Base-by-base conservation (phyloP, 2,113 vertebrate genomes). In the Percopsis transmontana region DNA sequence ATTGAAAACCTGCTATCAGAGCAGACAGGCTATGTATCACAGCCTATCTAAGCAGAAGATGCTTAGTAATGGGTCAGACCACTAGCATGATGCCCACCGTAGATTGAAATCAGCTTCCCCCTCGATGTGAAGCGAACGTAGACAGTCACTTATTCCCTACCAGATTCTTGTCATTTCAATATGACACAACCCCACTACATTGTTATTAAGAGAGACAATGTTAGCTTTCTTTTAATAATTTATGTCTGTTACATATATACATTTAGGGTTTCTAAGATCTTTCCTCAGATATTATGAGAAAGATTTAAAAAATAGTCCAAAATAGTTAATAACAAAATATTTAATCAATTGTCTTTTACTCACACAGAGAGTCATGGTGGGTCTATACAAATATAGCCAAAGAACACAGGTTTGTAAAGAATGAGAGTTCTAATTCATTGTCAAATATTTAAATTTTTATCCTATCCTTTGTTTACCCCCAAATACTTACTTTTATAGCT, bases 401-500 rank as follows among this genome's bases (percentile, higher is more conserved):
- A 14, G 8, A 16, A 45, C 42, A 45, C 42, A 45, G 15, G 42
- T 14, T 45, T 14, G 15, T 45, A 45, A 11, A 10, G 7, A 45
- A 1, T 45, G 3, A 45, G 15, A 14, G 42, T 45, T 53, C 23
- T 53, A 23, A 53, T 53, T 53, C 9, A 53, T 21, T 21, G 20
- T 3, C 1, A 39, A 58, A 18, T 65, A 39, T 14, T 18, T 13
- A 12, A 7, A 11, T 21, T 20, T 8, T 20, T 48, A 14, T 45
- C 60, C 74, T 76, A 20, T 38, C 58, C 58, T 68, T 3, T 39
- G 15, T 14, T 24, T 77, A 71, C 58, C 82, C 70, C 65, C 69
- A 57, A 75, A 87, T 91, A 93, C 95, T 94, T 92, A 98, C 97
- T 96, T 99, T 99, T 88, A 99, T 97, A 88, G 97, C 97, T 88